These are phyloP conservation scores for Strix uralensis DNA, from an alignment of 2,113 vertebrate genomes.

Conservation along the genomic window DNA sequence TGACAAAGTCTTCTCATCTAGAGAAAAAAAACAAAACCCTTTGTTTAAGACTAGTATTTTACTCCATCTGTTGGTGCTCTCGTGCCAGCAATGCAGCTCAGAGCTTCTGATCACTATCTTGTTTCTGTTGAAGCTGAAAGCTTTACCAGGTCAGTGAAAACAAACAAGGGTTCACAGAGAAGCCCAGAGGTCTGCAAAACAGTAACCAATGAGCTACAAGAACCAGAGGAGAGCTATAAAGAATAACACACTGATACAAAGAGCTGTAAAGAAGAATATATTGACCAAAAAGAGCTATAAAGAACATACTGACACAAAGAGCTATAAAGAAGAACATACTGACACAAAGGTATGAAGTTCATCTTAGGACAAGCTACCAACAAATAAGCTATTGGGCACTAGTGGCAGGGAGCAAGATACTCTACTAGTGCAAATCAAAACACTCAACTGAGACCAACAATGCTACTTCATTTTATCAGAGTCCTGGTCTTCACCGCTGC, in stretches of 20 bases:
- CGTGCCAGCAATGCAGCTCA: not conserved
- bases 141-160: constrained; percentile 1
- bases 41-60: not conserved
- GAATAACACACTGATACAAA: not conserved
- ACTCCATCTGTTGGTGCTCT: not conserved
- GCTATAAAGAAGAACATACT: not conserved
- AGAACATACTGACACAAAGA: not conserved
- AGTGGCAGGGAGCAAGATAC: not conserved
- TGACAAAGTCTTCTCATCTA: not conserved
- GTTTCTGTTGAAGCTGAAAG: not conserved
- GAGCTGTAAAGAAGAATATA: not conserved
- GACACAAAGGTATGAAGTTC: not conserved
- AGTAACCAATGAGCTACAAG: not conserved
- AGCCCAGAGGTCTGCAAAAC: not conserved
- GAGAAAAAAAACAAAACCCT: not conserved
- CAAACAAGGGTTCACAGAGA: not conserved
- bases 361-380: not conserved
- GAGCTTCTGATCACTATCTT: not conserved
- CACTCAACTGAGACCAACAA: not conserved
- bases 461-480: not conserved
- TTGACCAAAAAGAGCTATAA: not conserved
- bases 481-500: not conserved
- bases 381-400: not conserved
- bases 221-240: not conserved
- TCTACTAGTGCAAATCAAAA: not conserved